Evolutionary conservation across 2,888 invertebrate species (phyloP).

Genomic region (Enoplolaimus lenunculus): DNA sequence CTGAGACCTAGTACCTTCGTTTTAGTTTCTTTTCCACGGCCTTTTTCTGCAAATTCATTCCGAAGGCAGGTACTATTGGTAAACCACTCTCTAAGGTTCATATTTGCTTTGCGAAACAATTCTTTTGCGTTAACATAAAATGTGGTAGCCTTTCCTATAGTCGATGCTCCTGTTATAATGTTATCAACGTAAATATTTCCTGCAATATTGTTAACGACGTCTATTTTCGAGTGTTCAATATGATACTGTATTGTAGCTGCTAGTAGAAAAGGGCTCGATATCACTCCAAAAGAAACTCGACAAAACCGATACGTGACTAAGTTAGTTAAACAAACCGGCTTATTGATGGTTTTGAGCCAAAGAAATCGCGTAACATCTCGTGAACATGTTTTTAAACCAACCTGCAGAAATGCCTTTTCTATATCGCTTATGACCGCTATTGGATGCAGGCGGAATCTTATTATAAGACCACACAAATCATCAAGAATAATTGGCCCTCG

Average conservation of each 20-base stretch:
- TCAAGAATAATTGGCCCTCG: constrained; percentile 24
- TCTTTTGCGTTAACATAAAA: neutral
- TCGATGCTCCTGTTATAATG: neutral
- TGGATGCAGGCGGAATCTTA: constrained; percentile 24
- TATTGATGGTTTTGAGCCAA: constrained; percentile 20
- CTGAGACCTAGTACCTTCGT: neutral
- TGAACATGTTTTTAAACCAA: constrained; percentile 23
- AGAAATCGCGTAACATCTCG: constrained; percentile 25
- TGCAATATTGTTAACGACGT: neutral
- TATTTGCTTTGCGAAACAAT: neutral
- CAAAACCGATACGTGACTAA: constrained; percentile 13
- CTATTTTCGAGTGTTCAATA: neutral
- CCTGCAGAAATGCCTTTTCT: constrained; percentile 19
- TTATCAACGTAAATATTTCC: neutral
- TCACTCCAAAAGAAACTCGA: constrained; percentile 8
- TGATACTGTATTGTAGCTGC: neutral
- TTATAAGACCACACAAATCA: constrained; percentile 23
- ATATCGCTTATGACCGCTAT: constrained; percentile 23
- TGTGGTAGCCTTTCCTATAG: neutral
- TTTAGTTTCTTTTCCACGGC: neutral
- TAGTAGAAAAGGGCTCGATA: constrained; percentile 11
- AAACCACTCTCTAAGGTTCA: neutral
- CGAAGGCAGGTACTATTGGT: neutral
- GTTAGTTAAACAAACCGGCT: neutral
- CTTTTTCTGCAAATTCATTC: neutral